These are phyloP conservation scores for Chaunax sp. DNA, from an alignment of 2,797 vertebrate species.

Conservation along the genomic window DNA sequence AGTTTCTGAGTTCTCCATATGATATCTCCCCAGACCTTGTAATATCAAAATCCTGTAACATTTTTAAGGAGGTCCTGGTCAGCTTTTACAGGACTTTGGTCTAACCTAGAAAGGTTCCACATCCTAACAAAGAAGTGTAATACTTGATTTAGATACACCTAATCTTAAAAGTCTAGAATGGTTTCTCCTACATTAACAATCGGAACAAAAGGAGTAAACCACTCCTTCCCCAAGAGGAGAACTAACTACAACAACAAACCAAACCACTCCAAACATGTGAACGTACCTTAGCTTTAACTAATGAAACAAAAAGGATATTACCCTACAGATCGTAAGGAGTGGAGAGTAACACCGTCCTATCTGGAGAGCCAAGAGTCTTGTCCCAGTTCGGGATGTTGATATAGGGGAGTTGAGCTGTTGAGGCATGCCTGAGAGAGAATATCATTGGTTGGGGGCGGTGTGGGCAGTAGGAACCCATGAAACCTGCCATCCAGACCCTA, in stretches of 20 bases:
- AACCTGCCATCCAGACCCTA: slow-evolving; percentile 81
- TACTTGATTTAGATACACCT: background rate
- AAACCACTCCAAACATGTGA: slow-evolving; percentile 11
- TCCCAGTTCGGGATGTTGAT: slow-evolving; percentile 70
- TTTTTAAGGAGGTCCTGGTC: no score
- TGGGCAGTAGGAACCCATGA: slow-evolving; percentile 76
- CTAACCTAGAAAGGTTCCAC: background rate
- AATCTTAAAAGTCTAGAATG: background rate
- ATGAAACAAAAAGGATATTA: slow-evolving; percentile 25
- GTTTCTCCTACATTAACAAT: slow-evolving; percentile 15
- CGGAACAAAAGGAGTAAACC: background rate
- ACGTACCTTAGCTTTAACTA: slow-evolving; percentile 10
- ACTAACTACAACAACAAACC: slow-evolving; percentile 2
- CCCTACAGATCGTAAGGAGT: slow-evolving; percentile 12
- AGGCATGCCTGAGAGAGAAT: slow-evolving; percentile 73
- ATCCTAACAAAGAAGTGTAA: background rate
- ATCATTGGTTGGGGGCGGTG: slow-evolving; percentile 68
- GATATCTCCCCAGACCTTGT: no score
- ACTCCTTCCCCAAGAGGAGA: background rate
- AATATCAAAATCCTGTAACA: no score
- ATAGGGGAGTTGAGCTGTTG: slow-evolving; percentile 59
- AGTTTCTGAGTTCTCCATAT: no score
- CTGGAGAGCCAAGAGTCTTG: slow-evolving; percentile 52
- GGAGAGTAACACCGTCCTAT: slow-evolving; percentile 21
- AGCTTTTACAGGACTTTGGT: no score